Base-by-base conservation (phyloP, 2,888 invertebrate species). In the Aphidius colemani region DNA sequence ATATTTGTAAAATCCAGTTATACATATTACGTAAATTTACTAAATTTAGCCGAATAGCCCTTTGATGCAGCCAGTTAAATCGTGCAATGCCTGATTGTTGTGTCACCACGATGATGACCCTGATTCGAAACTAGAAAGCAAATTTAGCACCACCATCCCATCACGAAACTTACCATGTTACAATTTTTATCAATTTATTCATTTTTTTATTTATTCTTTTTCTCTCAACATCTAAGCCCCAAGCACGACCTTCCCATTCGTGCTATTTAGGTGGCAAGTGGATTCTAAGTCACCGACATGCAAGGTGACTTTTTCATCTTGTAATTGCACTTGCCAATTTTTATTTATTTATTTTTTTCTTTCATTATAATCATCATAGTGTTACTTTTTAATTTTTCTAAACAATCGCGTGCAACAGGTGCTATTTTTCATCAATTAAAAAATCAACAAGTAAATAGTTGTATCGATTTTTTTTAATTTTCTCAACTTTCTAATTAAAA, bases 21-120 rank as follows among this genome's bases (percentile, higher is more conserved):
- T 18, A 18, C 13, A 18, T 18, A 1, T 18, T 18, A 2, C 13
- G 13, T 18, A 18, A 18, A 18, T n/a, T n/a, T n/a, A n/a, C n/a
- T n/a, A n/a, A n/a, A n/a, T n/a, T n/a, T n/a, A n/a, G n/a, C n/a
- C n/a, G n/a, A n/a, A n/a, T n/a, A n/a, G n/a, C n/a, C n/a, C n/a
- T n/a, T n/a, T n/a, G n/a, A n/a, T n/a, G 13, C 11, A 45, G 57
- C 55, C 69, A 74, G 69, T 64, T 67, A 64, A 72, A 69, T 74
- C 72, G 75, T 74, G 76, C 77, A 71, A 75, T 76, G 75, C 73
- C 74, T 73, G 77, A 77, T 76, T 77, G 75, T 72, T 71, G 74
- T 74, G 75, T 75, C 72, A 70, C 72, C 74, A 71, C 68, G 70
- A 71, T 71, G 71, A 72, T 78, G 77, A 76, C 75, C 75, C 72